Base-by-base conservation (phyloP, 2,113 vertebrate species). In the Speoplatyrhinus poulsoni region DNA sequence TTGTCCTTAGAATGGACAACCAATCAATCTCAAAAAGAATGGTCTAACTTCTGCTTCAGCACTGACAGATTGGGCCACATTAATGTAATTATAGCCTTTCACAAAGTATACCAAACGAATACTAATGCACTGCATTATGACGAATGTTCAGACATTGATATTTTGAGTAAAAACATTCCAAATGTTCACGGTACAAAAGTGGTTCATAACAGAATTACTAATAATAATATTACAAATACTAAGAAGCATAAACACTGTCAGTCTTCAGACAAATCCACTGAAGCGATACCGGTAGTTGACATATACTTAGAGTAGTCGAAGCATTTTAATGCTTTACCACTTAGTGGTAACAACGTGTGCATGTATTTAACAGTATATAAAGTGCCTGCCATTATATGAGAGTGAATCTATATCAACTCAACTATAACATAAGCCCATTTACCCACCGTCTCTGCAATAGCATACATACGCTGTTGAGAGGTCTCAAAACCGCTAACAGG, bases 31-130 rank as follows among this genome's bases (percentile, higher is more conserved):
- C n/a, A 58, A 17, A 65, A 16, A n/a, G 3, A 80, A 81, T 46
- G 7, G 64, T 67, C 71, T 52, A 41, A 16, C 19, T 19, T 19
- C 0, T 2, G n/a, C 65, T 61, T 76, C 82, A 84, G 83, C 79
- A 65, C 75, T 73, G 60, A 85, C 67, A 47, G 60, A 54, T 66
- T 77, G 82, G 76, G 54, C 65, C 11, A 50, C 12, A 53, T 33
- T 71, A 55, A 54, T 64, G 58, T 58, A 71, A 63, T 65, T 64
- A 26, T 26, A 26, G 10, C 52, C 9, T 65, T 47, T 11, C 4
- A 49, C 57, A 32, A 57, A 17, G 15, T 46, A 81, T 68, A 62
- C 41, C 9, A 41, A 64, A 7, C 49, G 15, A 68, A 65, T 46
- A n/a, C 46, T 54, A 52, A 71, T 36, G 3, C 41, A 61, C 7